Evolutionary conservation across 2,113 vertebrate species (phyloP).

Genomic region (mouse (Mus musculus)): DNA sequence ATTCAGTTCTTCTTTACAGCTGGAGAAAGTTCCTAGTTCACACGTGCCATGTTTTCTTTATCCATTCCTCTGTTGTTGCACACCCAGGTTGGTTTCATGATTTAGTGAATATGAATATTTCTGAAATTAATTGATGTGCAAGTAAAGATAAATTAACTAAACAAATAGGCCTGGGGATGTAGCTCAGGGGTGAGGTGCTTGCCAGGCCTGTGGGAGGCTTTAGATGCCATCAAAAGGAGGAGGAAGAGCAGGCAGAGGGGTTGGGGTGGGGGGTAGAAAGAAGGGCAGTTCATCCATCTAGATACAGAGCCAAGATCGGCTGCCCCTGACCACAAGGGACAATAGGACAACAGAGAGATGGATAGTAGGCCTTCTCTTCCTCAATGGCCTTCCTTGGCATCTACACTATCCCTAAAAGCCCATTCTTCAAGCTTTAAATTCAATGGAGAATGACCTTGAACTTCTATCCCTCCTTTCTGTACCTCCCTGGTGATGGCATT

Average conservation of each 20-base stretch:
- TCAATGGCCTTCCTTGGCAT: not conserved
- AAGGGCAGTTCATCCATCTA: not conserved
- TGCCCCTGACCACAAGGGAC: not conserved
- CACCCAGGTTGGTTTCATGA: not conserved
- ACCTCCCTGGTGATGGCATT: not conserved
- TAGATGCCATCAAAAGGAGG: not conserved
- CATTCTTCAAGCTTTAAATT: not conserved
- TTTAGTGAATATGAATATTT: not conserved
- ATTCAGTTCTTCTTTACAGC: not conserved
- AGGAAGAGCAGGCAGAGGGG: not conserved
- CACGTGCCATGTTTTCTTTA: not conserved
- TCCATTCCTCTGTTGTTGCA: not conserved
- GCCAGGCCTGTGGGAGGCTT: not conserved
- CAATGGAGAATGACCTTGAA: not conserved
- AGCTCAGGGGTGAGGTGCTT: not conserved
- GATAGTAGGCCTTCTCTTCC: not conserved
- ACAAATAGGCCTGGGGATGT: not conserved
- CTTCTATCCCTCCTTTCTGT: not conserved
- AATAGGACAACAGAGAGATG: not conserved
- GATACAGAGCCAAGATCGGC: not conserved
- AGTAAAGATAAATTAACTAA: not conserved
- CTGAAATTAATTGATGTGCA: not conserved
- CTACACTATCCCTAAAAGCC: not conserved
- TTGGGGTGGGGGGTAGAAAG: too few relatives aligned
- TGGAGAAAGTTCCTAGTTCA: not conserved